Conservation (phyloP, 1,140 invertebrate genomes). For the Apis dorsata region DNA sequence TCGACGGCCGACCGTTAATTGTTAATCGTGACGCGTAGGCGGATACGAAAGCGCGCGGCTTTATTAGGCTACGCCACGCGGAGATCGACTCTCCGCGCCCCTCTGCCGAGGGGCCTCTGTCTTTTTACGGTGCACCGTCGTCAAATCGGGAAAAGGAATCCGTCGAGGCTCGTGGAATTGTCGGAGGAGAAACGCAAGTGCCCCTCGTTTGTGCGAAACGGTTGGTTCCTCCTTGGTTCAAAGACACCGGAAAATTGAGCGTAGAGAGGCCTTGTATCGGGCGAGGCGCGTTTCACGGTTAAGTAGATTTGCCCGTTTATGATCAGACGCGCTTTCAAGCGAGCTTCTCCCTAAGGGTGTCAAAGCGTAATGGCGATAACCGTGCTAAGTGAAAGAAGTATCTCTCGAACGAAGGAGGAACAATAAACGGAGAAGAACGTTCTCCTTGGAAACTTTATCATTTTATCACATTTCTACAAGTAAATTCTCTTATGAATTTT, state of each 20-base stretch:
- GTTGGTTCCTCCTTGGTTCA: no score
- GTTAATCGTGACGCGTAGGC: conserved; percentile 71
- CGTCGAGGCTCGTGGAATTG: background rate
- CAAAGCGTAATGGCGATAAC: background rate
- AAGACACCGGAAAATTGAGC: background rate
- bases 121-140: conserved; percentile 42
- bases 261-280: background rate
- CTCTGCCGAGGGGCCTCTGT: conserved; percentile 6
- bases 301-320: conserved; percentile 12
- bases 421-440: no score
- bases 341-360: background rate
- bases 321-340: background rate
- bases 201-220: background rate
- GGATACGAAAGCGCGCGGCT: conserved; percentile 67
- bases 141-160: conserved; percentile 28
- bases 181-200: background rate
- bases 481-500: no score
- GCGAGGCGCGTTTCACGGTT: background rate
- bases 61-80: conserved; percentile 60
- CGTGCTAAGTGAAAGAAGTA: no score
- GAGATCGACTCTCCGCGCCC: conserved; percentile 24
- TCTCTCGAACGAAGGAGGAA: no score
- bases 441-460: no score
- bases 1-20: conserved; percentile 59
- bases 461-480: no score